Base-by-base conservation (phyloP, 2,888 invertebrate species). In the Ephialtes manifestator region DNA sequence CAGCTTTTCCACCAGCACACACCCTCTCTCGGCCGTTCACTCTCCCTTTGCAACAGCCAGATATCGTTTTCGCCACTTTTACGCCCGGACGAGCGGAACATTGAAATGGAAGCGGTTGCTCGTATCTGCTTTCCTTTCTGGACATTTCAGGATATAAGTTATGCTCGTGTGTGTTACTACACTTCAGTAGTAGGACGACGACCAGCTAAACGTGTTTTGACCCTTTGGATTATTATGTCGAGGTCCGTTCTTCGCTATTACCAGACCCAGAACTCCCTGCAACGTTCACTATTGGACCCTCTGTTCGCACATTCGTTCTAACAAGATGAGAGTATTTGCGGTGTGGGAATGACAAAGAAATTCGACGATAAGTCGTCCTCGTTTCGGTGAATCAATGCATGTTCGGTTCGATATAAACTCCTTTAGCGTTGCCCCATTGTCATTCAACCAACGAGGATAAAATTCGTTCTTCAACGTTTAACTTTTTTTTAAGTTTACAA, bases 101-200 rank as follows among this genome's bases (percentile, higher is more conserved):
- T 93, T 92, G 93, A 92, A 93, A 93, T 91, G 92, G 93, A 90
- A 92, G 89, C 89, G 83, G 89, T 92, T 90, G 89, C 91, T 88
- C 89, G 89, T 89, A 88, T 89, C 90, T 89, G 90, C 90, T 90
- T 89, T 84, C 90, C 89, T 90, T 90, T 89, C 86, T 90, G 89
- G 92, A 93, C 92, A 91, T 92, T 93, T 89, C 87, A 75, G 65
- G 87, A 91, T 28, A 91, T 91, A 91, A 91, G 70, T 55, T 72
- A 48, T 51, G 71, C 70, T 89, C 90, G 90, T 90, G 90, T 90
- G 88, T 90, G 90, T 90, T 91, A 91, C 92, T 10, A 91, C 43
- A 43, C 77, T 55, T 39, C 10, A 55, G 51, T 5, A 48, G 4
- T 28, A 24, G 53, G 20, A 20, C 51, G 63, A 84, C 71, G 51